phyloP scores from a whole-genome alignment of 2,888 invertebrate species.

The Hecatera dysodea region DNA sequence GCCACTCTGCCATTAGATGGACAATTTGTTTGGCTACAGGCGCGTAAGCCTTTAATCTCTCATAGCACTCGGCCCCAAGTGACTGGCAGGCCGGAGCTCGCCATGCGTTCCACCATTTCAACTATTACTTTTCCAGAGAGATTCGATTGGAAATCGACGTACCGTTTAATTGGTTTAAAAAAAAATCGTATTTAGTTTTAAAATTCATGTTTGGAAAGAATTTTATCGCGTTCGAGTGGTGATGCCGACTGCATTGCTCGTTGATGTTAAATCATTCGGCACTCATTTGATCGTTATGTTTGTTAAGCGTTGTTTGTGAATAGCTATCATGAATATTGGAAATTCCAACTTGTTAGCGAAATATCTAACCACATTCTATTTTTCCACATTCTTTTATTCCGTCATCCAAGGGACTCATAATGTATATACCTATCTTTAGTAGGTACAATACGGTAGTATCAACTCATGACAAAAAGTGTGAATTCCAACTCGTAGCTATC shows the following conservation, averaged over 20 bases:
- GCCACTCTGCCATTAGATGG: conserved; percentile 82
- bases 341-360: neutral
- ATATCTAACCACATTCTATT: neutral
- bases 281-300: neutral
- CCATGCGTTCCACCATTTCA: conserved; percentile 49
- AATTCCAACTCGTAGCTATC: conserved; percentile 10
- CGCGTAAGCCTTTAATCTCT: conserved; percentile 83
- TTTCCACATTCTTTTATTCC: neutral
- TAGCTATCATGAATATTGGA: conserved; percentile 6
- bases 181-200: conserved; percentile 31
- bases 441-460: neutral
- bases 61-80: conserved; percentile 74
- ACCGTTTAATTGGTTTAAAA: conserved; percentile 45
- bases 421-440: neutral
- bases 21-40: conserved; percentile 85
- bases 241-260: neutral
- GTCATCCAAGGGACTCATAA: neutral
- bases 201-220: conserved; percentile 4
- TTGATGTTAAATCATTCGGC: conserved; percentile 7
- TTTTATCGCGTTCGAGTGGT: conserved; percentile 12
- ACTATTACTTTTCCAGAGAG: conserved; percentile 59
- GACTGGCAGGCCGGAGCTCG: conserved; percentile 61
- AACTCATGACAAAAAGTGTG: conserved; percentile 18
- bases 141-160: conserved; percentile 51
- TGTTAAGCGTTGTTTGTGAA: neutral